Conservation (phyloP, 2,888 invertebrate genomes). For the Zeuzera pyrina region DNA sequence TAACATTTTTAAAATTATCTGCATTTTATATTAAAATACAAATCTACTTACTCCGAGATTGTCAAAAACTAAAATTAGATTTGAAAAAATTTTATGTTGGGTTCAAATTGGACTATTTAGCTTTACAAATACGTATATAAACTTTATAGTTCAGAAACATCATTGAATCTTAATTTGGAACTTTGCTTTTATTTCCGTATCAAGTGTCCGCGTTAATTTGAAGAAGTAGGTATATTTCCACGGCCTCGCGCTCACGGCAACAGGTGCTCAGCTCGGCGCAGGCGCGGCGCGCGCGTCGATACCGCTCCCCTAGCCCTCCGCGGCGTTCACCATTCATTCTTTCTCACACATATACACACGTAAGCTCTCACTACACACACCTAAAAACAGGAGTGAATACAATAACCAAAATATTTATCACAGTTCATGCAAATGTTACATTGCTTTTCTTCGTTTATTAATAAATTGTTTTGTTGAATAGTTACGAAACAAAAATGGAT, state of each 20-base stretch:
- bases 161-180: conserved; percentile 15
- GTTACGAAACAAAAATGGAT: no score
- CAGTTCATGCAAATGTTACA: no score
- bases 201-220: conserved; percentile 65
- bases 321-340: conserved; percentile 46
- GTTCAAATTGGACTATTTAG: no score
- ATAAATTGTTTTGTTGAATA: no score
- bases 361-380: conserved; percentile 16
- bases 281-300: conserved; percentile 64
- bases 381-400: conserved; percentile 20
- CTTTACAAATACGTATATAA: neutral
- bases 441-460: no score
- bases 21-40: neutral
- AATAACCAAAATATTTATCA: no score
- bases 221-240: conserved; percentile 69
- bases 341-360: conserved; percentile 43
- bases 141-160: neutral
- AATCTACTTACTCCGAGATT: neutral
- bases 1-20: no score
- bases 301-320: conserved; percentile 40
- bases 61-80: no score
- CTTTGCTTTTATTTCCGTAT: conserved; percentile 58
- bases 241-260: conserved; percentile 59
- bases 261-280: conserved; percentile 60
- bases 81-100: no score